These are phyloP conservation scores for Ciconia maguari DNA, from an alignment of 2,113 vertebrate species.

Conservation along the genomic window DNA sequence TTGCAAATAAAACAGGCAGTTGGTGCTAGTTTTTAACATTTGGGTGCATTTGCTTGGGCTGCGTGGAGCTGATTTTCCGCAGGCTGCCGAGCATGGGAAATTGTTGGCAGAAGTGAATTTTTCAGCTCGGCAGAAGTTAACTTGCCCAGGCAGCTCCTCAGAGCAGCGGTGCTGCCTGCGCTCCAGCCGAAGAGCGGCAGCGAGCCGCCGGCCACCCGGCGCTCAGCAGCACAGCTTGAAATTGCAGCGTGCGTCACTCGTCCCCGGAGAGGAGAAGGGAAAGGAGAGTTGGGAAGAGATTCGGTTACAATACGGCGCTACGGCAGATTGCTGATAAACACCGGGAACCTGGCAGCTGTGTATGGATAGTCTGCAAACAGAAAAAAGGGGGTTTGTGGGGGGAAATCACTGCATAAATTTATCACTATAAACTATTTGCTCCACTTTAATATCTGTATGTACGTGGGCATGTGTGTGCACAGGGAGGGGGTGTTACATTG, in stretches of 20 bases:
- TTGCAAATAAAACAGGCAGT: not conserved
- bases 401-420: not conserved
- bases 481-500: accelerated
- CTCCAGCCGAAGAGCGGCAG: not conserved
- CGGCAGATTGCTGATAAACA: not conserved
- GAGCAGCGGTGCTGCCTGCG: not conserved
- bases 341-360: accelerated
- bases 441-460: accelerated
- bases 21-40: not conserved
- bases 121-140: not conserved
- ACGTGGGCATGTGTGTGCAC: accelerated
- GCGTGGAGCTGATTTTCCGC: not conserved
- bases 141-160: not conserved
- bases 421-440: not conserved
- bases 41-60: not conserved
- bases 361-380: accelerated
- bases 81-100: not conserved
- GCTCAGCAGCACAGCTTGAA: not conserved
- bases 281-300: not conserved
- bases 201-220: not conserved
- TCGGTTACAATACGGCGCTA: accelerated
- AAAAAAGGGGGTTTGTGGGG: accelerated
- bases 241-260: accelerated
- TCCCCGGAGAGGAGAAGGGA: not conserved
- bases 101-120: not conserved